These are phyloP conservation scores for Pelobates cultripes DNA, from an alignment of 2,797 vertebrate species.

Conservation along the genomic window DNA sequence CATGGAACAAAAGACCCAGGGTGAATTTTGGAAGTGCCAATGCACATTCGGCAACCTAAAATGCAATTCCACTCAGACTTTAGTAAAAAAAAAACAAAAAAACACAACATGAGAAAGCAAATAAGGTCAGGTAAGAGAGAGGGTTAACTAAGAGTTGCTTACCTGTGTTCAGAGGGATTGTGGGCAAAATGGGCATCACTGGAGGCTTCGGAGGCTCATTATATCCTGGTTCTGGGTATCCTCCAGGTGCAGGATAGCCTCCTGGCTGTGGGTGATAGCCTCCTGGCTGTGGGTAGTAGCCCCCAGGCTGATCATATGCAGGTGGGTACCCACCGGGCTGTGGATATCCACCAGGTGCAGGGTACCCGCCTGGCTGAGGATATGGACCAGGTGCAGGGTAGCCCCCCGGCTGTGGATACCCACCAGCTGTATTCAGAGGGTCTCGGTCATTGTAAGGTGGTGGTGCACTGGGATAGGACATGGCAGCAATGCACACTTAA, in stretches of 20 bases:
- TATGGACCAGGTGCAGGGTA: constrained; percentile 65
- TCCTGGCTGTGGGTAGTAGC: constrained; percentile 62
- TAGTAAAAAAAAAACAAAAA: too few relatives aligned
- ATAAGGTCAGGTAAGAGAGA: too few relatives aligned
- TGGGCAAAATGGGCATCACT: constrained; percentile 66
- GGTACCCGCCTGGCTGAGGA: constrained; percentile 66
- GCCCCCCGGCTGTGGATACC: constrained; percentile 64
- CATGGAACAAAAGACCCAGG: too few relatives aligned
- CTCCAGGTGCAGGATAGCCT: constrained; percentile 61
- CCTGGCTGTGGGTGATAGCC: constrained; percentile 62
- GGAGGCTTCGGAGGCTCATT: constrained; percentile 46
- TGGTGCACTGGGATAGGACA: constrained; percentile 76
- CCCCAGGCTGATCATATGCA: constrained; percentile 54
- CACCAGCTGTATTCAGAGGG: constrained; percentile 70
- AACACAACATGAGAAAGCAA: too few relatives aligned
- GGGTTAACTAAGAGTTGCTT: not conserved
- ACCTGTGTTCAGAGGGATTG: constrained; percentile 71
- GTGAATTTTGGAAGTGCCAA: too few relatives aligned
- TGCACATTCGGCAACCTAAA: too few relatives aligned
- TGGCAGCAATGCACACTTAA: constrained; percentile 55
- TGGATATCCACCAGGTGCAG: constrained; percentile 62
- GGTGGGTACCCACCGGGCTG: constrained; percentile 67
- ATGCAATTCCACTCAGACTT: too few relatives aligned
- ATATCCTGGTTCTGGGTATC: constrained; percentile 63
- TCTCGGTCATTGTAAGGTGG: constrained; percentile 84